Base-by-base conservation (phyloP, 2,797 vertebrate species). In the Sitta carolinensis region DNA sequence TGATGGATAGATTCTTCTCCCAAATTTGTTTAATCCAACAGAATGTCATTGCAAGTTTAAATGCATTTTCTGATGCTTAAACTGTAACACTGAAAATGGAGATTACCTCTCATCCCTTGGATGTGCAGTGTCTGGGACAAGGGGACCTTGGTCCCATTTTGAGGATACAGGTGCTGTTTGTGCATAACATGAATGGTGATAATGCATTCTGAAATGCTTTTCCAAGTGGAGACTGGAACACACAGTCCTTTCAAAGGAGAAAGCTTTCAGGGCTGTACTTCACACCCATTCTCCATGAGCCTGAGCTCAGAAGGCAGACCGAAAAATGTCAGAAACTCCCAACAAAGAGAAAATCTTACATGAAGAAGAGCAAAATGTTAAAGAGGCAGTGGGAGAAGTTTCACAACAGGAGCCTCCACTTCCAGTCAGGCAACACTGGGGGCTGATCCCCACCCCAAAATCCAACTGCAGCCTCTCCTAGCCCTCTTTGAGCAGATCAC, bases 401-500 rank as follows among this genome's bases (percentile, higher is more conserved):
- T 82, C 34, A 4, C 4, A 77, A 69, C 61, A 88, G 75, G 55
- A 74, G 40, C 34, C 19, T 43, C 48, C 4, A 1, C 13, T 79
- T 81, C 34, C 26, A 57, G 20, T 40, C 47, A 63, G 69, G 38
- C 27, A 54, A 26, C 38, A 43, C 72, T 8, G 13, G 69, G 55
- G 48, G 30, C 34, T 74, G 52, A 66, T 45, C 70, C 48, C 6
- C 54, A 62, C 18, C 22, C 77, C 80, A 88, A 66, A 94, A 93
- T 69, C 25, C 84, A 68, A 5, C 69, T 85, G 74, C 58, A 72
- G 10, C 52, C 80, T 83, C 59, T 80, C 59, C 52, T 27, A 9
- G 66, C 43, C 76, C 72, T 77, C 61, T 92, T 21, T 45, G 61
- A 87, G 62, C 40, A 82, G 83, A 81, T 91, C 72, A 30, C 73